Evolutionary conservation across 2,888 invertebrate species (phyloP).

Genomic region (Mycalesis mineus): DNA sequence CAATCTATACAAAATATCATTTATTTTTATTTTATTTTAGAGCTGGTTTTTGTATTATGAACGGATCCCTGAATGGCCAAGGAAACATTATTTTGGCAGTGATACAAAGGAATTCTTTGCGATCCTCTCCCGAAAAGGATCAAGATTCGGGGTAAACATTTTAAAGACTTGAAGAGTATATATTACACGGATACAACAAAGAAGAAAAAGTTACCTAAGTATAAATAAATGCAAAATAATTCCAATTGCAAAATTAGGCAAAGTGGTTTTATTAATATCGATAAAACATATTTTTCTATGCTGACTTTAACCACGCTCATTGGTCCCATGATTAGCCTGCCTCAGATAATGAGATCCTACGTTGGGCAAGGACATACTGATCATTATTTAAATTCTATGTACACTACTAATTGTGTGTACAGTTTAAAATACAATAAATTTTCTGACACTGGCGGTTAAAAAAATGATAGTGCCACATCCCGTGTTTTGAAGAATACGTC

Average conservation of each 20-base stretch:
- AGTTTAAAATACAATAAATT: no score
- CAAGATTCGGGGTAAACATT: constrained; percentile 20
- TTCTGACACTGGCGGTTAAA: no score
- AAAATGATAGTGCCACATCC: no score
- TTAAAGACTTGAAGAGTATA: neutral
- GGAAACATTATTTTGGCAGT: constrained; percentile 30
- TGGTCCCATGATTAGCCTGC: no score
- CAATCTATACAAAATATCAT: neutral
- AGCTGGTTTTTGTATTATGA: constrained; percentile 26
- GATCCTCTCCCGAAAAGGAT: constrained; percentile 34
- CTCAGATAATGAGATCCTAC: no score
- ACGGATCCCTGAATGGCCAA: constrained; percentile 27
- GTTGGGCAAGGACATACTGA: no score
- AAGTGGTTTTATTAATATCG: neutral
- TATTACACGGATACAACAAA: neutral
- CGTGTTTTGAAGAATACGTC: no score
- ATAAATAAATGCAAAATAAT: neutral
- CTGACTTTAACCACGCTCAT: no score
- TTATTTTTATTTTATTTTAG: neutral
- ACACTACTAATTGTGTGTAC: no score
- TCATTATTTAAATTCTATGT: no score
- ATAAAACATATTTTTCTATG: no score
- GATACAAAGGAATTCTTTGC: constrained; percentile 35
- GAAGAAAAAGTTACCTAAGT: neutral
- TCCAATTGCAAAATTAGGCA: neutral